Conservation (phyloP, 2,888 invertebrate species). For the Gryllus longicercus region DNA sequence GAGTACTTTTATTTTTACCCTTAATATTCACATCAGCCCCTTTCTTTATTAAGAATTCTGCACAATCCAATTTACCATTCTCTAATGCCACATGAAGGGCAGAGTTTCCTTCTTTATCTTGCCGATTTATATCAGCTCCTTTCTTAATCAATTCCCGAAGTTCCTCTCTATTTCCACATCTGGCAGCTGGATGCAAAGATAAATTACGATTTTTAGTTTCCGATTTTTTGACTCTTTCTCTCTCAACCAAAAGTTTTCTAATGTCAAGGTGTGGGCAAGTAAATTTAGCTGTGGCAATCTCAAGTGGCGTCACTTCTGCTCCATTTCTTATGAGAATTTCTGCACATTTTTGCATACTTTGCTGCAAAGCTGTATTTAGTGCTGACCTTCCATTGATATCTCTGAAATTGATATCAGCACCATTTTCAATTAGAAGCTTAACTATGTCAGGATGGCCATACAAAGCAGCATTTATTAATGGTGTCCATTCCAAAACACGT, state of each 20-base stretch:
- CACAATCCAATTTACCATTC: neutral
- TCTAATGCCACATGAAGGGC: neutral
- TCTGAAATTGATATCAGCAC: neutral
- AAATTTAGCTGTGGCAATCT: neutral
- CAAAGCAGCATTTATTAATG: neutral
- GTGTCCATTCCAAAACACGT: neutral
- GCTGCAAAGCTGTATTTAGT: neutral
- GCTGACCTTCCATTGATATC: neutral
- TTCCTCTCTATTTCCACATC: neutral
- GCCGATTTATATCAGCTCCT: neutral
- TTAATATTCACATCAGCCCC: neutral
- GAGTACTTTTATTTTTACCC: neutral
- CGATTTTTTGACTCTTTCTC: neutral
- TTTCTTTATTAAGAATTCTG: neutral
- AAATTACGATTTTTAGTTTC: neutral
- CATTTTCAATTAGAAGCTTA: neutral
- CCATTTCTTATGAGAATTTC: neutral
- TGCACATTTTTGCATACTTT: neutral
- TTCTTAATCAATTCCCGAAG: neutral
- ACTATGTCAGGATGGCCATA: neutral
- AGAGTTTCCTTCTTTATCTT: neutral
- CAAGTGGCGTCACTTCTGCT: neutral
- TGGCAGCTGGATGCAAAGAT: neutral
- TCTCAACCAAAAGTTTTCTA: neutral
- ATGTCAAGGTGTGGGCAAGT: neutral